A percentile compares a stretch with the other conserved stretches of the same genome.
Conservation (phyloP, 2,113 vertebrate species). For the Psammodynastes pulverulentus region DNA sequence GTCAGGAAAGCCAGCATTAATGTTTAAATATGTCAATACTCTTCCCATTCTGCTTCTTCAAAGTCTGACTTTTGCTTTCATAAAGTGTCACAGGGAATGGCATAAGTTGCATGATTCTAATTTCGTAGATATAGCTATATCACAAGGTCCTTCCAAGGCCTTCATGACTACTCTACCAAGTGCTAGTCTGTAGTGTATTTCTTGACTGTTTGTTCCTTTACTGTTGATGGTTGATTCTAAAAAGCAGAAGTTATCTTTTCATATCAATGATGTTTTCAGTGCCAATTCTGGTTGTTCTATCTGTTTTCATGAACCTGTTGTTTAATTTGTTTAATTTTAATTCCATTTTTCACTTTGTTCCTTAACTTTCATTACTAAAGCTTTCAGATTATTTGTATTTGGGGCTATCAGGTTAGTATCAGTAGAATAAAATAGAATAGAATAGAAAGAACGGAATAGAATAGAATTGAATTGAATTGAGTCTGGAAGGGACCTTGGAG, state of each 20-base stretch:
- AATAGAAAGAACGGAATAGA: too few species aligned
- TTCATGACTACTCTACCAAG: neutral
- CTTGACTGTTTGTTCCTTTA: neutral
- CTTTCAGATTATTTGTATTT: neutral
- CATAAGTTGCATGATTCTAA: neutral
- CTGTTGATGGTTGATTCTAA: neutral
- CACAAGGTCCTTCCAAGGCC: too few species aligned
- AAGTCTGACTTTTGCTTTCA: neutral
- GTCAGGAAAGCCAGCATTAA: neutral
- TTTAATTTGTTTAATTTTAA: too few species aligned
- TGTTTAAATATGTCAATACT: neutral
- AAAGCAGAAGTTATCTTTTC: neutral
- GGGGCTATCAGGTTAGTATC: neutral
- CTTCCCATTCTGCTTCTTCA: neutral
- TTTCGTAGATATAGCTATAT: neutral
- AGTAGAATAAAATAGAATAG: too few species aligned
- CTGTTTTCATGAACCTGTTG: neutral
- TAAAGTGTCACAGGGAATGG: neutral
- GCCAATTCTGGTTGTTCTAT: neutral
- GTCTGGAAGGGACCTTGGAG: too few species aligned
- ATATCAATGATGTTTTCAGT: neutral
- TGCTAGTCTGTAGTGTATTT: neutral
- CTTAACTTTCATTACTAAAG: neutral
- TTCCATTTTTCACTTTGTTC: neutral
- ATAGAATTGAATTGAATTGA: too few species aligned